A percentile compares a stretch with the other conserved stretches of the same genome.
Conservation (phyloP, 2,797 vertebrate genomes). For the Anabacerthia variegaticeps region DNA sequence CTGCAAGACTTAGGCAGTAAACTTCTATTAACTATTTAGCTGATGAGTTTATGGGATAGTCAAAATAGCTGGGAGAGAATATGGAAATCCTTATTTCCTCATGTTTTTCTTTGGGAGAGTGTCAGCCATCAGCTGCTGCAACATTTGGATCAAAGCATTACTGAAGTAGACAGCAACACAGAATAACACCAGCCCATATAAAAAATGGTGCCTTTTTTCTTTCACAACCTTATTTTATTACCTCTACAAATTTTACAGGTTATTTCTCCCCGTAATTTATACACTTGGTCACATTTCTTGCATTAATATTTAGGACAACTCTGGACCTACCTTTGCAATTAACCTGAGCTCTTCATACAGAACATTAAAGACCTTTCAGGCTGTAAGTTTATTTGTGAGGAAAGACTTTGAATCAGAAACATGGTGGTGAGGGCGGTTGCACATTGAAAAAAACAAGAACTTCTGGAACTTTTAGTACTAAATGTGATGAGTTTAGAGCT, state of each 20-base stretch:
- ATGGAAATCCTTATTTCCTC: not conserved
- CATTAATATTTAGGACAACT: not conserved
- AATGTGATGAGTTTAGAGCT: not conserved
- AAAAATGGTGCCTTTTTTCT: not conserved
- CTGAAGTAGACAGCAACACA: not conserved
- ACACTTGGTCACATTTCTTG: not conserved
- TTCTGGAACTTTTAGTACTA: not conserved
- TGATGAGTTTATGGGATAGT: not conserved
- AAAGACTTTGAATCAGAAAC: not conserved
- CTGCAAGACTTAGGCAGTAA: not conserved
- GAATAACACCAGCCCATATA: not conserved
- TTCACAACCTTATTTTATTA: not conserved
- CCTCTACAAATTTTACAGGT: not conserved
- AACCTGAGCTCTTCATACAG: not conserved
- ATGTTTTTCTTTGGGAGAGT: not conserved
- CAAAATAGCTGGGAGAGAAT: not conserved
- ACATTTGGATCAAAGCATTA: not conserved
- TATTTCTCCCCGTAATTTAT: not conserved
- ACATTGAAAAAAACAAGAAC: not conserved
- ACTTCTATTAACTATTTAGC: not conserved
- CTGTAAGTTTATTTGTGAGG: not conserved
- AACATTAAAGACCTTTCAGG: not conserved
- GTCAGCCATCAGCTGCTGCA: not conserved
- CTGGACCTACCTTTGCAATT: not conserved
- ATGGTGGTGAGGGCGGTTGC: accelerated